Evolutionary conservation across 2,888 invertebrate genomes (phyloP).

Genomic region (Hipparchia sbordonii): DNA sequence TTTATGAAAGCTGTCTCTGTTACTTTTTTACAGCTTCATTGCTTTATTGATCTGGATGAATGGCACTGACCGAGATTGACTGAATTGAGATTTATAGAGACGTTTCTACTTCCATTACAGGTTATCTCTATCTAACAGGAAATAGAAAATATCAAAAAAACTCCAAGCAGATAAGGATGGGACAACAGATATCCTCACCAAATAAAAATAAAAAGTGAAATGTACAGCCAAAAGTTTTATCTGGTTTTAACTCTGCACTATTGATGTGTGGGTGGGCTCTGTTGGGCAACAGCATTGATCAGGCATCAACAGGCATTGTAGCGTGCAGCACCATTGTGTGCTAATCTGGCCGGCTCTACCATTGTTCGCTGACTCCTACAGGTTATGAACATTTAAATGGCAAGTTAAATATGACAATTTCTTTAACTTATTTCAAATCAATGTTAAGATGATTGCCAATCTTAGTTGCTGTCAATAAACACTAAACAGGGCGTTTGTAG

Average conservation of each 20-base stretch:
- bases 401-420: background rate
- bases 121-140: too few species aligned
- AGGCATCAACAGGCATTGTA: slow-evolving; percentile 21
- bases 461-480: too few species aligned
- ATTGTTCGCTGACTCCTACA: background rate
- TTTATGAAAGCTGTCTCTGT: too few species aligned
- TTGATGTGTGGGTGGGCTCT: background rate
- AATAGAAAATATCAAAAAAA: background rate
- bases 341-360: slow-evolving; percentile 32
- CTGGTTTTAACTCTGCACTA: background rate
- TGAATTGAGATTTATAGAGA: too few species aligned
- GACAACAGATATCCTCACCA: background rate
- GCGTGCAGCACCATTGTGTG: slow-evolving; percentile 43
- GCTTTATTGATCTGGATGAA: too few species aligned
- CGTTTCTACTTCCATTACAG: too few species aligned
- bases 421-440: background rate
- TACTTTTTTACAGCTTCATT: too few species aligned
- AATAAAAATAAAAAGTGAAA: background rate
- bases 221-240: background rate
- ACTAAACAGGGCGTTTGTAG: too few species aligned
- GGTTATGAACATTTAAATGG: slow-evolving; percentile 8
- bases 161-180: background rate
- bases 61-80: too few species aligned
- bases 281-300: slow-evolving; percentile 33
- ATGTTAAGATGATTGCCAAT: too few species aligned